Percentiles rank a stretch among this genome's conserved stretches.
These are phyloP conservation scores for Nettapus auritus DNA, from an alignment of 2,113 vertebrate genomes.

Conservation along the genomic window DNA sequence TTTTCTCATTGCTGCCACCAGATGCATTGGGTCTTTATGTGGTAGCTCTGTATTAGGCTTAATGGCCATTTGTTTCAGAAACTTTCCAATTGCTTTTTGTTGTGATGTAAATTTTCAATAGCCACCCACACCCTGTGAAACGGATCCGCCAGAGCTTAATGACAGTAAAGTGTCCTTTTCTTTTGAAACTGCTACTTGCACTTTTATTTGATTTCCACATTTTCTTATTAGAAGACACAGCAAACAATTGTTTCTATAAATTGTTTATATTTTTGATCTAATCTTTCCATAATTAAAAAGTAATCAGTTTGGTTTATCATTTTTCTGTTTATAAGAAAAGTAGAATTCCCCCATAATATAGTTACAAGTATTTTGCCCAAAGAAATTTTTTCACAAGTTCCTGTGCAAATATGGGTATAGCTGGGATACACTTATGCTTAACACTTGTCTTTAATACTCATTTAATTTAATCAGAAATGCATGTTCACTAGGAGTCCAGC, in stretches of 20 bases:
- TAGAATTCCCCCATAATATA: background rate
- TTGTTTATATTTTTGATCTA: background rate
- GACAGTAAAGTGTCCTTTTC: background rate
- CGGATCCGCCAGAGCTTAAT: background rate
- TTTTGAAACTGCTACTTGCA: background rate
- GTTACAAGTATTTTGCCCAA: background rate
- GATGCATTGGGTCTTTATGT: background rate
- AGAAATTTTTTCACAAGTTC: background rate
- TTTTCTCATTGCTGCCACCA: background rate
- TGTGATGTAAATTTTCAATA: background rate
- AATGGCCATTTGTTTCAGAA: background rate
- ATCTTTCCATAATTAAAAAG: constrained; percentile 9
- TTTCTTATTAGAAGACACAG: background rate
- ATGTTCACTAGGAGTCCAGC: background rate
- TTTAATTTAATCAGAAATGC: background rate
- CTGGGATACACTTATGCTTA: background rate
- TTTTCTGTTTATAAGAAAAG: background rate
- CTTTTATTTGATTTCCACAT: background rate
- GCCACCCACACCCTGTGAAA: background rate
- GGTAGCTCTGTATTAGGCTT: background rate
- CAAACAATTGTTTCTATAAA: background rate
- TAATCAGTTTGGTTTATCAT: background rate
- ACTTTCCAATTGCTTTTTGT: background rate
- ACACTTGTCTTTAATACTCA: background rate
- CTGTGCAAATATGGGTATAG: background rate